Conservation (phyloP, 2,888 invertebrate species). For the Lacanobia wlatinum region DNA sequence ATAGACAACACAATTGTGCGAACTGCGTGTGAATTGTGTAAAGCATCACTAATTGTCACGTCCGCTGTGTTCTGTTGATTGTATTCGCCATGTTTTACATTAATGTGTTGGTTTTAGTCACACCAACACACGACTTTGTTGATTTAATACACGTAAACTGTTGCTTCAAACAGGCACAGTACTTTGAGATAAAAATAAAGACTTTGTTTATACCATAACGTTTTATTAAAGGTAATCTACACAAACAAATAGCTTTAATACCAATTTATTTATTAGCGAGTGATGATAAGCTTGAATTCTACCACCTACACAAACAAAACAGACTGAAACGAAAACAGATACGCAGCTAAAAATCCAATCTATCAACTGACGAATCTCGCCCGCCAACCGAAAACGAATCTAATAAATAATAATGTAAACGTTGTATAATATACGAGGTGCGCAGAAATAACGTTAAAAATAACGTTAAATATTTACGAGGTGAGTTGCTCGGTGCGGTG, state of each 20-base stretch:
- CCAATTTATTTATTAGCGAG: slow-evolving; percentile 33
- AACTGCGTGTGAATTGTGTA: not conserved
- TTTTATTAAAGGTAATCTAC: slow-evolving; percentile 24
- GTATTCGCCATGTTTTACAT: slow-evolving; percentile 8
- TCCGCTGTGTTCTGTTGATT: not conserved
- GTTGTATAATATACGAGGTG: slow-evolving; percentile 57
- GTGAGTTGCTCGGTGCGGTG: slow-evolving; percentile 45
- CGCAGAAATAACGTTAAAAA: slow-evolving; percentile 48
- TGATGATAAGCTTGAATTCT: slow-evolving; percentile 22
- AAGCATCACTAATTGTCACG: slow-evolving; percentile 18
- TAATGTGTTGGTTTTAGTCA: slow-evolving; percentile 2
- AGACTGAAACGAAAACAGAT: slow-evolving; percentile 39
- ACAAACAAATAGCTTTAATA: slow-evolving; percentile 4
- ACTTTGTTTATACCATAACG: not conserved
- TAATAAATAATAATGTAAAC: slow-evolving; percentile 64
- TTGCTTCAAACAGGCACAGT: not conserved
- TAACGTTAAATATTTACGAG: slow-evolving; percentile 56
- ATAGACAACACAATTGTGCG: not conserved
- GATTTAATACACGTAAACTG: not conserved
- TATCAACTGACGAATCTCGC: slow-evolving; percentile 53
- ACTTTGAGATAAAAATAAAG: not conserved
- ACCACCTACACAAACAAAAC: slow-evolving; percentile 44
- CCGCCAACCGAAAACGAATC: slow-evolving; percentile 35
- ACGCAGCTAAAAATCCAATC: slow-evolving; percentile 47
- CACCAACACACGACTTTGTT: not conserved